These are phyloP conservation scores for Hypotaenidia okinawae DNA, from an alignment of 2,797 vertebrate genomes.

Conservation along the genomic window DNA sequence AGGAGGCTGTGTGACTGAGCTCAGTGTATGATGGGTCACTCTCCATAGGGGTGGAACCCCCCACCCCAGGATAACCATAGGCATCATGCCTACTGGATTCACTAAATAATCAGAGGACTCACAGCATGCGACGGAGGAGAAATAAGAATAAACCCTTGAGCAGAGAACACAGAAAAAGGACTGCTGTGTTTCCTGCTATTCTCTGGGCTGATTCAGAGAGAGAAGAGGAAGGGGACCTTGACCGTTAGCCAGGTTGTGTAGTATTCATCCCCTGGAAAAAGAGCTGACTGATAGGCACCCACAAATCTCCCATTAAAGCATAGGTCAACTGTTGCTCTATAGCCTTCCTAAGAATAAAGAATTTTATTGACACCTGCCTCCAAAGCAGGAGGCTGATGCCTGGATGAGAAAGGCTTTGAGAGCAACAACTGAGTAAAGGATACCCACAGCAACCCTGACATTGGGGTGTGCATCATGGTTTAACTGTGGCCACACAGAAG, in stretches of 20 bases:
- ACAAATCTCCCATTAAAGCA: not conserved
- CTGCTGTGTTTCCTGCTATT: not conserved
- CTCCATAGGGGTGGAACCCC: not conserved
- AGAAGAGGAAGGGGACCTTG: not conserved
- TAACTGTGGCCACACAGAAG: too few relatives aligned
- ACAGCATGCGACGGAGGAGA: not conserved
- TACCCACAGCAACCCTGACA: not conserved
- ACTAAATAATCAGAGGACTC: not conserved
- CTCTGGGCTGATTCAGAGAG: not conserved
- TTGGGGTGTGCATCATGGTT: not conserved
- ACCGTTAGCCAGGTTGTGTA: fast-evolving
- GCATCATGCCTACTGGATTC: not conserved
- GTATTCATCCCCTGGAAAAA: not conserved
- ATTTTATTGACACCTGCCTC: not conserved
- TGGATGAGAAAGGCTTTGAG: not conserved
- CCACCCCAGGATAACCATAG: not conserved
- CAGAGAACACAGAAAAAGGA: not conserved
- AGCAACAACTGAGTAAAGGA: fast-evolving
- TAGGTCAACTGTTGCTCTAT: not conserved
- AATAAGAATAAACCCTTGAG: not conserved
- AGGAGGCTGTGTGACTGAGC: not conserved
- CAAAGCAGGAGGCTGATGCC: not conserved
- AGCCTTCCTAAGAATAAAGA: not conserved
- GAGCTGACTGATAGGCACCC: not conserved
- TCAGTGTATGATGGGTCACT: not conserved